Evolutionary conservation across 2,113 vertebrate genomes (phyloP).

Genomic region (Theropithecus gelada): DNA sequence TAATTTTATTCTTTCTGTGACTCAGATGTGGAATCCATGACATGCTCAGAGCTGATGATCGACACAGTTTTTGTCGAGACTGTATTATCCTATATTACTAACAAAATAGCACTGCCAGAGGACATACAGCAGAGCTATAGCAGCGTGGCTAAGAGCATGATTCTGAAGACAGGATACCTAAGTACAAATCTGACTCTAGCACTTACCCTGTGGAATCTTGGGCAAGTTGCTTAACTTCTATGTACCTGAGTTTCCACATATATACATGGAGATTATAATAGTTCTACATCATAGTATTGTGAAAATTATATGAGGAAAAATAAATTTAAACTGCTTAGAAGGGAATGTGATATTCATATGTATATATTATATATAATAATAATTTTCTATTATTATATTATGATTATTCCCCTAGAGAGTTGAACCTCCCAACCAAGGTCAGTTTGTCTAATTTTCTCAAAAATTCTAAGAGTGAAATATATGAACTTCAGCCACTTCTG

Average conservation of each 20-base stretch:
- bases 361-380: neutral
- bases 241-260: neutral
- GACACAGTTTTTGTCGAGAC: neutral
- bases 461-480: neutral
- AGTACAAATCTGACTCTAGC: neutral
- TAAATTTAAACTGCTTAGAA: conserved; percentile 15
- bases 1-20: neutral
- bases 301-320: neutral
- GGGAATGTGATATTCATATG: neutral
- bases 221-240: neutral
- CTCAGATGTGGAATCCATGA: neutral
- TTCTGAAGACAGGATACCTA: neutral
- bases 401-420: neutral
- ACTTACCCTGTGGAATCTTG: neutral
- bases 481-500: neutral
- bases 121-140: neutral
- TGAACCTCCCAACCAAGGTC: neutral
- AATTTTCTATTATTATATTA: neutral
- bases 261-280: neutral
- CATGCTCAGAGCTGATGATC: neutral
- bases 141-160: neutral
- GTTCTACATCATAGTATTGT: neutral
- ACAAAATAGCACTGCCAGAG: too few species aligned
- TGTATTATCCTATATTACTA: neutral
- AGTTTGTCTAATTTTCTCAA: neutral